These are phyloP conservation scores for Calvadosia cruxmelitensis DNA, from an alignment of 30 jellyfish, hydroid and myxozoan genomes.

Conservation along the genomic window DNA sequence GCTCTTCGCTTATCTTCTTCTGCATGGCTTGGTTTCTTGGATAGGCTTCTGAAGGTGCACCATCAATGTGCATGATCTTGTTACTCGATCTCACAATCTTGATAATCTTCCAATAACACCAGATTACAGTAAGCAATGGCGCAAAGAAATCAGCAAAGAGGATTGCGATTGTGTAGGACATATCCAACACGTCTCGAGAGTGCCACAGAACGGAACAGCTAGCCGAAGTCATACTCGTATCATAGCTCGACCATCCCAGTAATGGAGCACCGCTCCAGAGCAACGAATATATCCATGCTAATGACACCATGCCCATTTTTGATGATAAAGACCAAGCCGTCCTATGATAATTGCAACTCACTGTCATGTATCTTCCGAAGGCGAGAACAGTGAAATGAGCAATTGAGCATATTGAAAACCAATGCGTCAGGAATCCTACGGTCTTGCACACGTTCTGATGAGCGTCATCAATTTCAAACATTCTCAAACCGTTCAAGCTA, in stretches of 20 bases:
- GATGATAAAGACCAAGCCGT: slow-evolving; percentile 3
- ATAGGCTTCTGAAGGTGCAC: too few species aligned
- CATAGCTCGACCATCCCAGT: slow-evolving; percentile 40
- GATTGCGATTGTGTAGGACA: slow-evolving; percentile 9
- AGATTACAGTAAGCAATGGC: slow-evolving; percentile 6
- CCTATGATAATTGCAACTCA: not conserved
- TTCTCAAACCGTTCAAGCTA: not conserved
- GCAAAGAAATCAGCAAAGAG: slow-evolving; percentile 11
- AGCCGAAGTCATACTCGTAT: slow-evolving; percentile 10
- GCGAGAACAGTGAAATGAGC: not conserved
- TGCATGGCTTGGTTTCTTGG: not conserved
- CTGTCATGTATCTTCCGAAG: not conserved
- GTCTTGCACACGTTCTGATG: not conserved
- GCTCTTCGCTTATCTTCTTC: not conserved
- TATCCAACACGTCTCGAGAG: slow-evolving; percentile 8
- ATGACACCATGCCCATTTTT: not conserved
- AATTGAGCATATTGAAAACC: not conserved
- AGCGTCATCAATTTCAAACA: not conserved
- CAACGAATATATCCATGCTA: slow-evolving; percentile 23
- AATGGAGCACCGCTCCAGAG: slow-evolving; percentile 38
- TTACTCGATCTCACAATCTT: not conserved
- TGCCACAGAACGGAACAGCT: slow-evolving; percentile 45
- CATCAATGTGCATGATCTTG: not conserved
- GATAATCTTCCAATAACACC: slow-evolving; percentile 17
- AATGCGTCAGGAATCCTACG: not conserved